Conservation (phyloP, 2,797 vertebrate species). For the Linurgus olivaceus region DNA sequence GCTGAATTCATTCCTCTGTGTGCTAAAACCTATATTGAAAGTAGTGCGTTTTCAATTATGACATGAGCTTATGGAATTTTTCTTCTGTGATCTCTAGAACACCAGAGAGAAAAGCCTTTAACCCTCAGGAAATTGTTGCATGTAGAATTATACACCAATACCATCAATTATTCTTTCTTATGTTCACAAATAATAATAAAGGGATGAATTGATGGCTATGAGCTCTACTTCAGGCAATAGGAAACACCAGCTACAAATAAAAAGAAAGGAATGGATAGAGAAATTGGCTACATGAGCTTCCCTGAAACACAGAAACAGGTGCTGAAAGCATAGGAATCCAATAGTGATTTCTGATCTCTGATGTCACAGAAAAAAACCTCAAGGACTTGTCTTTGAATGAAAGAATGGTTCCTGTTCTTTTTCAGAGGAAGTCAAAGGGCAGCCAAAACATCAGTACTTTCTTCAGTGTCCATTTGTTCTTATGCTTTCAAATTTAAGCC, state of each 20-base stretch:
- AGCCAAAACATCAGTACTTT: background rate
- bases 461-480: background rate
- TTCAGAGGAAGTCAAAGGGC: background rate
- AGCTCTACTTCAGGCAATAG: background rate
- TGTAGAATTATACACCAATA: background rate
- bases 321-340: background rate
- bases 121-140: slow-evolving; percentile 37
- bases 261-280: background rate
- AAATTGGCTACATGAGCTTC: background rate
- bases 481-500: background rate
- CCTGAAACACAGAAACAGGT: background rate
- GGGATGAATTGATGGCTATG: background rate
- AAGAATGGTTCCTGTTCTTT: background rate
- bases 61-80: background rate
- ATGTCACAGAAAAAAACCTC: background rate
- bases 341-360: background rate
- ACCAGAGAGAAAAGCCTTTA: slow-evolving; percentile 30
- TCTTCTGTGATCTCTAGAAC: background rate
- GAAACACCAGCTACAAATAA: background rate
- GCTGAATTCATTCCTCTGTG: slow-evolving; percentile 14
- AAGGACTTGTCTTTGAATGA: background rate
- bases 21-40: slow-evolving; percentile 33
- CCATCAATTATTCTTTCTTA: slow-evolving; percentile 33
- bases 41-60: slow-evolving; percentile 49
- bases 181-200: slow-evolving; percentile 38